Evolutionary conservation across 2,888 invertebrate genomes (phyloP).

Genomic region (Linyphia triangularis): DNA sequence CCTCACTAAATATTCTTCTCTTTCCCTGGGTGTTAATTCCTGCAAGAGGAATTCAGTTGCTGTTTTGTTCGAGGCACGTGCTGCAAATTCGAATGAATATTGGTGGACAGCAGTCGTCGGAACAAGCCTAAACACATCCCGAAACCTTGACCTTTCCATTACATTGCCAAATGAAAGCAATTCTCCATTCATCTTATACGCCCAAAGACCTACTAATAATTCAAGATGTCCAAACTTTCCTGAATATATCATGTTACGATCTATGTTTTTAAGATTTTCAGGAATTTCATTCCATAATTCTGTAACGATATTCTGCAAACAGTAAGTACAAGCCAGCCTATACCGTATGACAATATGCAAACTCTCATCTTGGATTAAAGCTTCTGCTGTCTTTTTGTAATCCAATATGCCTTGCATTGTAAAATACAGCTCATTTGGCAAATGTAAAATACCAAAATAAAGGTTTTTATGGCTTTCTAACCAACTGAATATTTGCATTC

Average conservation of each 20-base stretch:
- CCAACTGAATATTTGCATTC: slow-evolving; percentile 47
- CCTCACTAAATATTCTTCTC: slow-evolving; percentile 35
- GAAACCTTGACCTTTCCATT: slow-evolving; percentile 5
- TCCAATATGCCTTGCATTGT: slow-evolving; percentile 57
- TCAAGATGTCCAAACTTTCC: background rate
- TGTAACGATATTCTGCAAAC: slow-evolving; percentile 15
- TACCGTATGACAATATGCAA: slow-evolving; percentile 11
- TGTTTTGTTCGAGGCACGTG: slow-evolving; percentile 50
- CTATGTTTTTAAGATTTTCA: slow-evolving; percentile 18
- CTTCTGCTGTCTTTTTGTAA: slow-evolving; percentile 54
- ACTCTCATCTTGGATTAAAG: slow-evolving; percentile 45
- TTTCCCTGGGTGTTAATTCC: slow-evolving; percentile 53
- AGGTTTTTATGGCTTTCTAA: slow-evolving; percentile 26
- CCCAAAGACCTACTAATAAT: slow-evolving; percentile 61
- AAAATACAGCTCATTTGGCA: slow-evolving; percentile 36
- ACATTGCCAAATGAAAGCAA: slow-evolving; percentile 5
- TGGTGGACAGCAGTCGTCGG: slow-evolving; percentile 51
- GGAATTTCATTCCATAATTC: slow-evolving; percentile 47
- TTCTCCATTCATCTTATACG: slow-evolving; percentile 56
- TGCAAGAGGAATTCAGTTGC: slow-evolving; percentile 62
- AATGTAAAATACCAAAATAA: background rate
- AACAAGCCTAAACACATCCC: no score
- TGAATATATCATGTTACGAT: slow-evolving; percentile 14
- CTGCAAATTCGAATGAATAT: slow-evolving; percentile 55
- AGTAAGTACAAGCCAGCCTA: slow-evolving; percentile 27